These are phyloP conservation scores for Opisthograptis luteolata DNA, from an alignment of 2,888 invertebrate species.

Conservation along the genomic window DNA sequence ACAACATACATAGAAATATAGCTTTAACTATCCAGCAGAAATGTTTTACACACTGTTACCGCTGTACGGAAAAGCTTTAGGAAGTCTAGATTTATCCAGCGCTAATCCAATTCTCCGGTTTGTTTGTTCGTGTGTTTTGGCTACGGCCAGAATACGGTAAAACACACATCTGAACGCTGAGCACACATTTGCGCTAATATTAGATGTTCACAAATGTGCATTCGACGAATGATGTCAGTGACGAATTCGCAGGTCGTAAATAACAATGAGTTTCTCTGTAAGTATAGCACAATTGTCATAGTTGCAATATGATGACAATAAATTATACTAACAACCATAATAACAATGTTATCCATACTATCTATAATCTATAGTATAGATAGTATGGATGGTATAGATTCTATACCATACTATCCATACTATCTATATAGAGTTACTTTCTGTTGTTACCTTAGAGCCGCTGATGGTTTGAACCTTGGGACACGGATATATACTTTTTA, in stretches of 20 bases:
- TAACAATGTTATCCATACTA: too few relatives aligned
- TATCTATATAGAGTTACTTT: too few relatives aligned
- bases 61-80: conserved; percentile 9
- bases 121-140: conserved; percentile 19
- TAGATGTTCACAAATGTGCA: conserved; percentile 56
- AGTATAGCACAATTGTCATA: background rate
- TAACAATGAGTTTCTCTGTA: conserved; percentile 23
- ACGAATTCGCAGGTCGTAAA: conserved; percentile 37
- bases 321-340: background rate
- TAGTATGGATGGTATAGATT: too few relatives aligned
- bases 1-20: too few relatives aligned
- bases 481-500: too few relatives aligned
- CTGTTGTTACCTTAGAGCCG: too few relatives aligned
- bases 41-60: background rate
- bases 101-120: conserved; percentile 36
- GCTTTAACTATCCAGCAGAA: background rate
- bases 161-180: conserved; percentile 44
- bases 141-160: conserved; percentile 49
- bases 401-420: too few relatives aligned
- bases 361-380: too few relatives aligned
- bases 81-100: conserved; percentile 31
- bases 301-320: background rate
- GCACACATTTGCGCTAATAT: conserved; percentile 48
- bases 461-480: too few relatives aligned
- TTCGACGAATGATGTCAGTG: conserved; percentile 55